Conservation (phyloP, 2,888 invertebrate genomes). For the Petrolisthes cinctipes region DNA sequence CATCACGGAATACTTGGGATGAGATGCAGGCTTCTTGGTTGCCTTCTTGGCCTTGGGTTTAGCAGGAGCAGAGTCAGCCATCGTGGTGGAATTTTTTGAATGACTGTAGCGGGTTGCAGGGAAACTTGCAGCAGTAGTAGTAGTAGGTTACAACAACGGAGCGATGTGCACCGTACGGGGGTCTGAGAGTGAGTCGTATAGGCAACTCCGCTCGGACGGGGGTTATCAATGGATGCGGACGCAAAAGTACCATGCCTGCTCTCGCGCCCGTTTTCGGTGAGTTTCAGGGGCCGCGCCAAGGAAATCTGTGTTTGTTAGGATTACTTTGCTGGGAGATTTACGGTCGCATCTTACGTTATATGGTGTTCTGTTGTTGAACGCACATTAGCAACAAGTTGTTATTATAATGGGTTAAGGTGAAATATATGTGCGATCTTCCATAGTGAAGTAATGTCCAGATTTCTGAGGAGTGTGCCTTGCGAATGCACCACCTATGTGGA, state of each 20-base stretch:
- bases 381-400: slow-evolving; percentile 22
- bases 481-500: slow-evolving; percentile 44
- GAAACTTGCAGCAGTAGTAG: neutral
- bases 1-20: slow-evolving; percentile 70
- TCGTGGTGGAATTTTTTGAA: slow-evolving; percentile 1
- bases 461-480: slow-evolving; percentile 21
- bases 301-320: slow-evolving; percentile 63
- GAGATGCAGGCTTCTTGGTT: slow-evolving; percentile 59
- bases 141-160: neutral
- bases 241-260: slow-evolving; percentile 48
- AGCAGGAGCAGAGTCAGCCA: slow-evolving; percentile 59
- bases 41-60: slow-evolving; percentile 51
- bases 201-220: neutral
- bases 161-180: too few relatives aligned
- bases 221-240: slow-evolving; percentile 38
- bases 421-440: slow-evolving; percentile 14
- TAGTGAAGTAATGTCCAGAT: slow-evolving; percentile 16
- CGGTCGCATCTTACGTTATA: neutral
- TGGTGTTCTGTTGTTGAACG: neutral
- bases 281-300: slow-evolving; percentile 42
- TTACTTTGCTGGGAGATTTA: slow-evolving; percentile 50
- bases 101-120: neutral
- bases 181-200: neutral
- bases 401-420: slow-evolving; percentile 6
- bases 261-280: slow-evolving; percentile 62